A percentile compares a stretch with the other conserved stretches of the same genome.
phyloP scores from a whole-genome alignment of 2,888 invertebrate species.

The Glaucopsyche alexis region DNA sequence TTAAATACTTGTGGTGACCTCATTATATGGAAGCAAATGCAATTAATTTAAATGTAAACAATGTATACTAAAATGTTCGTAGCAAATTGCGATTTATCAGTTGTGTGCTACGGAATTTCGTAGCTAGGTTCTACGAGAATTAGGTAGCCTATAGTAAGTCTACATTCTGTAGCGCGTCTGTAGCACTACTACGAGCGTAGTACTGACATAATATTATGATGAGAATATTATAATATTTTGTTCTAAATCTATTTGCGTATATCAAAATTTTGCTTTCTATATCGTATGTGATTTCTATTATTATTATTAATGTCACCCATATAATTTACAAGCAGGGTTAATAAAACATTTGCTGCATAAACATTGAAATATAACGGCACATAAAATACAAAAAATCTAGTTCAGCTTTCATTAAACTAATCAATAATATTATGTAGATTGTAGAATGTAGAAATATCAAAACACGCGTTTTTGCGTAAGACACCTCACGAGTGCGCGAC shows the following conservation, averaged over 20 bases:
- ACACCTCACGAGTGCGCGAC: not conserved
- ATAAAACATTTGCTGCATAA: not conserved
- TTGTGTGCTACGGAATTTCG: not conserved
- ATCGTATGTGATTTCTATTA: too few relatives aligned
- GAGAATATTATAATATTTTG: too few relatives aligned
- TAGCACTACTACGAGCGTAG: conserved; percentile 2
- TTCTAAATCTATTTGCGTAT: too few relatives aligned
- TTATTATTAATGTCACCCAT: too few relatives aligned
- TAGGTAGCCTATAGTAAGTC: conserved; percentile 6
- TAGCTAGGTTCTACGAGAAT: conserved; percentile 5
- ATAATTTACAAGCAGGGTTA: too few relatives aligned
- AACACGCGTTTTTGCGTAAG: not conserved
- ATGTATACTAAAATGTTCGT: not conserved
- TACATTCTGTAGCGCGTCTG: conserved; percentile 6
- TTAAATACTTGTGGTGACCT: not conserved
- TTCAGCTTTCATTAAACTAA: not conserved
- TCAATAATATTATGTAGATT: not conserved
- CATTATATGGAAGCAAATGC: not conserved
- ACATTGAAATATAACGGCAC: not conserved
- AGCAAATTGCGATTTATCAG: not conserved
- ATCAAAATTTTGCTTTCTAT: too few relatives aligned
- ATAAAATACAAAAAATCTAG: not conserved
- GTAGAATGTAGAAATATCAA: conserved; percentile 1
- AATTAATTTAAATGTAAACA: not conserved
- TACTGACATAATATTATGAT: not conserved